These are phyloP conservation scores for Cecropterus lyciades DNA, from an alignment of 1,140 invertebrate species.

Conservation along the genomic window DNA sequence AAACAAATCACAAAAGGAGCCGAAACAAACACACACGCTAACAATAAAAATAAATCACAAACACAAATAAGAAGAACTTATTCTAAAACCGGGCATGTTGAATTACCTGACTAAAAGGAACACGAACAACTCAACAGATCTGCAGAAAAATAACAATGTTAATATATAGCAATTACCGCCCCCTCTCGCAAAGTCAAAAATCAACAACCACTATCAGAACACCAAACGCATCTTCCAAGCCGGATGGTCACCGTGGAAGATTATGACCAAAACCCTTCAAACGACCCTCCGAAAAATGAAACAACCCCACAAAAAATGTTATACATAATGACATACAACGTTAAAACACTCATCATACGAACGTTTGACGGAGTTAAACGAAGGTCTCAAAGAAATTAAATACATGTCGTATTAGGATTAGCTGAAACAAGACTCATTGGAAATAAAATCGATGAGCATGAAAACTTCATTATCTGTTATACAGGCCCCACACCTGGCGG, in stretches of 20 bases:
- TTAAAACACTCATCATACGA: conserved; percentile 41
- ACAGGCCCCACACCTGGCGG: too few relatives aligned
- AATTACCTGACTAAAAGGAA: conserved; percentile 43
- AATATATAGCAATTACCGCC: conserved; percentile 41
- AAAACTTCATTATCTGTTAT: too few relatives aligned
- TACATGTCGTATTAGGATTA: too few relatives aligned
- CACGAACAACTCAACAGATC: conserved; percentile 9
- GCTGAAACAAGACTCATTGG: too few relatives aligned
- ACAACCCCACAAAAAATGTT: too few relatives aligned
- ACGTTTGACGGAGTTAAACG: too few relatives aligned
- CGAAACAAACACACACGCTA: conserved; percentile 41
- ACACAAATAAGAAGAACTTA: conserved; percentile 37
- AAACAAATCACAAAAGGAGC: conserved; percentile 31
- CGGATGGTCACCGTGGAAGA: conserved; percentile 28
- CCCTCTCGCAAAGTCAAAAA: conserved; percentile 33
- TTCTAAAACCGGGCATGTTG: conserved; percentile 42
- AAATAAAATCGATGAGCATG: too few relatives aligned
- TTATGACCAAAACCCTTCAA: conserved; percentile 39
- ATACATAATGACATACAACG: too few relatives aligned
- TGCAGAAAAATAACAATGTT: conserved; percentile 10
- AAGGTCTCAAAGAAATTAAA: too few relatives aligned
- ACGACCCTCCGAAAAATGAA: conserved; percentile 6
- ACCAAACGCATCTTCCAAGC: conserved; percentile 41
- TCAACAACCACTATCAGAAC: conserved; percentile 19
- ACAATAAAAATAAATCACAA: conserved; percentile 45